A percentile compares a stretch with the other conserved stretches of the same genome.
These are phyloP conservation scores for Chelonia mydas DNA, from an alignment of 2,797 vertebrate species.

Conservation along the genomic window DNA sequence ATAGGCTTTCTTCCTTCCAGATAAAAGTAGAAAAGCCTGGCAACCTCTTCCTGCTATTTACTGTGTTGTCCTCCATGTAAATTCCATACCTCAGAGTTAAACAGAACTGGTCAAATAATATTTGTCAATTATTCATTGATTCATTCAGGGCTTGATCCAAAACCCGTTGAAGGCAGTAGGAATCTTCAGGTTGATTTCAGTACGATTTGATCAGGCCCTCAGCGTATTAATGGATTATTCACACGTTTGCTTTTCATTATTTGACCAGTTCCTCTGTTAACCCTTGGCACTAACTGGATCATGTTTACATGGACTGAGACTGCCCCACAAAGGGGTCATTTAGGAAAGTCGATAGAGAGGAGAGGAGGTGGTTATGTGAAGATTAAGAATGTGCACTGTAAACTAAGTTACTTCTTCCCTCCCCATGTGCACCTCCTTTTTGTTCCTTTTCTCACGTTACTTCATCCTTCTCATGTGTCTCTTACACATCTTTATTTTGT, in stretches of 20 bases:
- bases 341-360: neutral
- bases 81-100: neutral
- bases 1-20: neutral
- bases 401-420: neutral
- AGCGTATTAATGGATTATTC: neutral
- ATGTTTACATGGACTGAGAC: neutral
- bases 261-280: neutral
- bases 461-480: neutral
- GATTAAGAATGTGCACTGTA: neutral
- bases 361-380: too few relatives aligned
- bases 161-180: neutral
- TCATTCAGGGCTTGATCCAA: neutral
- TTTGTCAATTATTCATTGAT: neutral
- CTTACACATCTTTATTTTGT: neutral
- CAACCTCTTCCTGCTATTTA: neutral
- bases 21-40: neutral
- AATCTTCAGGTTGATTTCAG: neutral
- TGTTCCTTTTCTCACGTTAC: neutral
- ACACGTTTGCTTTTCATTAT: neutral
- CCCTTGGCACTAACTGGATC: neutral
- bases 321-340: rapidly evolving
- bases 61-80: neutral
- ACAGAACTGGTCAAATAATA: neutral
- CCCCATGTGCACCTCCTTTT: neutral
- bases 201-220: neutral